Percentiles rank a stretch among this genome's conserved stretches.
phyloP scores from a whole-genome alignment of 2,113 vertebrate species.

The Pollimyrus isidori region DNA sequence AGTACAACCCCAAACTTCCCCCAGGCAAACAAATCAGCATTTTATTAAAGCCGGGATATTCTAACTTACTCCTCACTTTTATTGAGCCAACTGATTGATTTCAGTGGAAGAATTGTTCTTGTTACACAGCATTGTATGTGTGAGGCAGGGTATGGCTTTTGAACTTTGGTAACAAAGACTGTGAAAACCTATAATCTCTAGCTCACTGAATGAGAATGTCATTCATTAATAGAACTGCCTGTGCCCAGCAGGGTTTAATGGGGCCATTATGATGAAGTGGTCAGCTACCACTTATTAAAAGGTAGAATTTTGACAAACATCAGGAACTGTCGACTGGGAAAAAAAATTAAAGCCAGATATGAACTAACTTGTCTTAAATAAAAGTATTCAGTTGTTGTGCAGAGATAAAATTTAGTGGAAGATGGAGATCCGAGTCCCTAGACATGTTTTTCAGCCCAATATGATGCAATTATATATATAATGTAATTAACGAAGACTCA shows the following conservation, averaged over 20 bases:
- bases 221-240: not conserved
- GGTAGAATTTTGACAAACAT: not conserved
- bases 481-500: not conserved
- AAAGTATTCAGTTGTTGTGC: not conserved
- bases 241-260: not conserved
- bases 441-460: not conserved
- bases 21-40: not conserved
- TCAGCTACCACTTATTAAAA: not conserved
- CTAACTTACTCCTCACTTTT: not conserved
- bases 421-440: not conserved
- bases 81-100: not conserved
- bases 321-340: not conserved
- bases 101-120: not conserved
- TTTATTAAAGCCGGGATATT: not conserved
- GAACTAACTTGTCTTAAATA: not conserved
- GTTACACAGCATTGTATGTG: not conserved
- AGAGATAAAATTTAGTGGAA: not conserved
- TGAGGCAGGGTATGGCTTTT: not conserved
- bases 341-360: not conserved
- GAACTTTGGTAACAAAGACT: not conserved
- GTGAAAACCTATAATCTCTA: constrained; percentile 5
- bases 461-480: not conserved
- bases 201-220: not conserved
- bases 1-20: not conserved
- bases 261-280: not conserved